Base-by-base conservation (phyloP, 2,797 vertebrate genomes). In the Channa striata region DNA sequence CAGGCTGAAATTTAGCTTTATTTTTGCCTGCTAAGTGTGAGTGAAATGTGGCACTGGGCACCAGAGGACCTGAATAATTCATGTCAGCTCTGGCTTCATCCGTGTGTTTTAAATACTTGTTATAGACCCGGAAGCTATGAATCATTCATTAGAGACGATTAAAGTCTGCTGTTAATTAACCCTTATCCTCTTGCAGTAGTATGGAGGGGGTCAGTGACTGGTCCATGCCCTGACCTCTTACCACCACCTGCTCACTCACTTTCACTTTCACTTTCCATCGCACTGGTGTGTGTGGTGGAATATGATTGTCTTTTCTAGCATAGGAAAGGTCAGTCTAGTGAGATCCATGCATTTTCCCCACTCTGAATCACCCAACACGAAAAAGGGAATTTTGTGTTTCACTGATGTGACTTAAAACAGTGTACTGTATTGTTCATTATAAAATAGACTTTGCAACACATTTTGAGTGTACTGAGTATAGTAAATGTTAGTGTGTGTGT, bases 161-260 rank as follows among this genome's bases (percentile, higher is more conserved):
- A 90, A 92, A 91, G 87, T 90, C 80, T 84, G 66, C 87, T 76
- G 87, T 92, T 94, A 91, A 93, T 94, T 93, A 93, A 92, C 91
- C 89, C 91, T 83, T 85, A 85, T 88, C 81, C 86, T 84, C 79
- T 89, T 54, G 44, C 77, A 59, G 70, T 80, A 59, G 72, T 87
- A 63, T 63, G 64, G 75, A 74, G 49, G 52, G 59, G 85, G 89
- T 91, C 84, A 83, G 62, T 58, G 84, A 80, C 87, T 69, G 85
- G 76, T 78, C 81, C 53, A 73, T 72, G 76, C 48, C 72, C 80
- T 80, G 78, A 87, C 82, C 87, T 74, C 80, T 77, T 66, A 44
- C 77, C 77, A 85, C 87, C 85, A 90, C 85, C 88, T 90, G 86
- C 79, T 85, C 78, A 43, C 70, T 73, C 50, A 42, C 40, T 71